Evolutionary conservation across 2,888 invertebrate species (phyloP).

Genomic region (Platynereis dumerilii): DNA sequence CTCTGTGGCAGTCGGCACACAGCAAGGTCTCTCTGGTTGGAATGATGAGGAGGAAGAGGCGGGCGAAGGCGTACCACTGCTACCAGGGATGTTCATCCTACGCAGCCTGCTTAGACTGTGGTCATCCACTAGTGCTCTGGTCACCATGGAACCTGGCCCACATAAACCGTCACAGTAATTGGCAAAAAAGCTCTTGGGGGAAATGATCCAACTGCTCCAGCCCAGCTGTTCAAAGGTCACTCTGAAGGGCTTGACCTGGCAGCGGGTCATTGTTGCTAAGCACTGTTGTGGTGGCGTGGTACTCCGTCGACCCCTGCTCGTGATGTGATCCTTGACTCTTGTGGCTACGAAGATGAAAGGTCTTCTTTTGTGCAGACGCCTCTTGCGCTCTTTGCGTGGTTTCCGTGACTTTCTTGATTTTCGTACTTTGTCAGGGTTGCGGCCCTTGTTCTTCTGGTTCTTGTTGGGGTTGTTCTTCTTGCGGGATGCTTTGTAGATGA

Average conservation of each 20-base stretch:
- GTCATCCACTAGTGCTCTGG: background rate
- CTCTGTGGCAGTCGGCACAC: no score
- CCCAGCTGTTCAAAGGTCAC: constrained; percentile 89
- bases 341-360: constrained; percentile 22
- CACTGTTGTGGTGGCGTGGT: background rate
- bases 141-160: constrained; percentile 34
- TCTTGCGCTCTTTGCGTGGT: constrained; percentile 6
- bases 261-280: constrained; percentile 55
- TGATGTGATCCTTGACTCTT: background rate
- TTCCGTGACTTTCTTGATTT: constrained; percentile 1
- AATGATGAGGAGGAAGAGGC: no score
- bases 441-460: no score
- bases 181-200: constrained; percentile 88
- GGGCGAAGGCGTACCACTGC: no score
- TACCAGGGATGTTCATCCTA: no score
- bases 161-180: constrained; percentile 93
- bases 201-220: constrained; percentile 95
- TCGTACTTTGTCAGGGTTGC: background rate
- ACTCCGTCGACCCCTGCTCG: background rate
- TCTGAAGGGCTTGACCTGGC: constrained; percentile 89
- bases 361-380: constrained; percentile 17
- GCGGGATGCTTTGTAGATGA: background rate
- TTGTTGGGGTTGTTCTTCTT: background rate
- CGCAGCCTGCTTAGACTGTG: background rate
- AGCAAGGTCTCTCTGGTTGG: no score